These are phyloP conservation scores for Nyleta sp. DNA, from an alignment of 2,888 invertebrate genomes.

Conservation along the genomic window DNA sequence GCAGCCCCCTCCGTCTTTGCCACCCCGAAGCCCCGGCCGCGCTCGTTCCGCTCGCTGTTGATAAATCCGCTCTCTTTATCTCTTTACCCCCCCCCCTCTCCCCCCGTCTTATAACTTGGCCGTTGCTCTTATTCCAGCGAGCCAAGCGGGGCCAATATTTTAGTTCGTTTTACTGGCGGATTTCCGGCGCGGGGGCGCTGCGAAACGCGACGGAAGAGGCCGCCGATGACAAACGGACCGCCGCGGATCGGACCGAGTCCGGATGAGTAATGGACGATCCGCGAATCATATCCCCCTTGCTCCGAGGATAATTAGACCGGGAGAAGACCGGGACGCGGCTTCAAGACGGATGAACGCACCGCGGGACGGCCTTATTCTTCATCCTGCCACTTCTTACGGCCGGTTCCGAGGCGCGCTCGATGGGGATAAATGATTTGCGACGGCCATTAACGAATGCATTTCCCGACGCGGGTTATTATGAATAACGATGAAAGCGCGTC, in stretches of 20 bases:
- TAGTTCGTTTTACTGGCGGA: slow-evolving; percentile 68
- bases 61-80: slow-evolving; percentile 59
- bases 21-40: slow-evolving; percentile 40
- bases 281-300: slow-evolving; percentile 24
- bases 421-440: too few relatives aligned
- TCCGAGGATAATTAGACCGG: slow-evolving; percentile 26
- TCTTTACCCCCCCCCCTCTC: slow-evolving; percentile 33
- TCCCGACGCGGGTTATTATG: too few relatives aligned
- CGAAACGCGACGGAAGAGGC: slow-evolving; percentile 44
- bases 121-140: slow-evolving; percentile 47
- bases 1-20: slow-evolving; percentile 43
- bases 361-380: slow-evolving; percentile 22
- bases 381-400: too few relatives aligned
- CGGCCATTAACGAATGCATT: too few relatives aligned
- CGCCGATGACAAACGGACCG: slow-evolving; percentile 69
- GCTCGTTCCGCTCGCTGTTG: slow-evolving; percentile 38
- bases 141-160: slow-evolving; percentile 65
- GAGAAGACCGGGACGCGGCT: background rate
- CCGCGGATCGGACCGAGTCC: slow-evolving; percentile 46
- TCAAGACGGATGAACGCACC: slow-evolving; percentile 30
- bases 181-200: slow-evolving; percentile 60
- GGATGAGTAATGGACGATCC: slow-evolving; percentile 54
- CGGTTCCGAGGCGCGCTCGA: too few relatives aligned
- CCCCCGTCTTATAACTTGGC: slow-evolving; percentile 55
- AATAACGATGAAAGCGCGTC: too few relatives aligned